phyloP scores from a whole-genome alignment of 2,113 vertebrate genomes.

The Hystrix cristata region DNA sequence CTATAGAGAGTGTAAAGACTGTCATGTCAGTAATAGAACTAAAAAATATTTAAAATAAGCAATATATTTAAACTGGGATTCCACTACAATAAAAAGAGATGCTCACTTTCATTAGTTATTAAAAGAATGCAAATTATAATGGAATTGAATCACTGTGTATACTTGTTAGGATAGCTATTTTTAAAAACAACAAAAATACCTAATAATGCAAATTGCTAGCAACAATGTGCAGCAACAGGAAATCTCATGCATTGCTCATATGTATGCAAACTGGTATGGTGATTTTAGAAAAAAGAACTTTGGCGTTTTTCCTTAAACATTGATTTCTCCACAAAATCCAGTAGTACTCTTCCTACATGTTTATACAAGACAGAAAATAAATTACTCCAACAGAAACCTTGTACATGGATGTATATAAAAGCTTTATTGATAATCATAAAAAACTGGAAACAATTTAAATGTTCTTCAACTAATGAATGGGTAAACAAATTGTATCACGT shows the following conservation, averaged over 20 bases:
- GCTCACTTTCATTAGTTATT: not conserved
- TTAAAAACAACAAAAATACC: not conserved
- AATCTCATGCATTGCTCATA: not conserved
- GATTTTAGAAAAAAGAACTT: not conserved
- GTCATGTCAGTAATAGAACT: not conserved
- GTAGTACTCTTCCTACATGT: not conserved
- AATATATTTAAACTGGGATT: not conserved
- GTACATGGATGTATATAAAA: not conserved
- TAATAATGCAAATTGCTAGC: not conserved
- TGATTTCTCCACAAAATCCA: not conserved
- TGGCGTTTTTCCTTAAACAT: constrained; percentile 23
- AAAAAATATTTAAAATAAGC: not conserved
- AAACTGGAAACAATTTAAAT: not conserved
- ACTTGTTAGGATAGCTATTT: not conserved
- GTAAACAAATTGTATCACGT: not conserved
- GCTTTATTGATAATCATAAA: not conserved
- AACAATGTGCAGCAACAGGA: not conserved
- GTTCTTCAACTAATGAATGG: not conserved
- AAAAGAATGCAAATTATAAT: not conserved
- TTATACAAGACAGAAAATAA: not conserved
- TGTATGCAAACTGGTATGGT: not conserved
- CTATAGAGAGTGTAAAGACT: not conserved
- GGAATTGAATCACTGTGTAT: not conserved
- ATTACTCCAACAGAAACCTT: not conserved
- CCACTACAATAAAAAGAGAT: not conserved